Evolutionary conservation across 2,888 invertebrate genomes (phyloP).

Genomic region (Cotesia congregata): DNA sequence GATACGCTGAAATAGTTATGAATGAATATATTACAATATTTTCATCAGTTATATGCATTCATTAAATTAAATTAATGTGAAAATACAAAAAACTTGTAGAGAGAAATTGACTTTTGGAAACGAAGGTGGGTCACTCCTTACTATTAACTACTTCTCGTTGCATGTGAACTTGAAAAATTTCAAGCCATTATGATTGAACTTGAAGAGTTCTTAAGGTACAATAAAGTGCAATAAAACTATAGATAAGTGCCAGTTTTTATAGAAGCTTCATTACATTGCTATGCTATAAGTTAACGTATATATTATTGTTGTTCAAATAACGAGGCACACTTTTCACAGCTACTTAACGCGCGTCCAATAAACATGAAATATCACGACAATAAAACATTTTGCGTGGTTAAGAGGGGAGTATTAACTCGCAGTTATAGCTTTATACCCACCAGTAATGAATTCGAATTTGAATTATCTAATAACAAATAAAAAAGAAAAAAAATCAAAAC

Average conservation of each 20-base stretch:
- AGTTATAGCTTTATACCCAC: background rate
- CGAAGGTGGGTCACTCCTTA: background rate
- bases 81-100: too few relatives aligned
- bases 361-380: slow-evolving; percentile 59
- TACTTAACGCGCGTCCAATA: slow-evolving; percentile 58
- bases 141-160: background rate
- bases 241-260: slow-evolving; percentile 37
- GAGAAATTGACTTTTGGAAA: background rate
- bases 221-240: slow-evolving; percentile 26
- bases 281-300: slow-evolving; percentile 33
- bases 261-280: slow-evolving; percentile 28
- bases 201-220: slow-evolving; percentile 9
- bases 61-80: too few relatives aligned
- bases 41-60: too few relatives aligned
- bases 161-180: background rate
- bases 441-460: background rate
- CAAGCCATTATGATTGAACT: background rate
- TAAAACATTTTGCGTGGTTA: slow-evolving; percentile 53
- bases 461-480: background rate
- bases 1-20: too few relatives aligned
- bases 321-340: slow-evolving; percentile 57
- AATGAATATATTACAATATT: too few relatives aligned
- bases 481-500: background rate
- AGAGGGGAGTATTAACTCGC: background rate
- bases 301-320: slow-evolving; percentile 51